Percentiles rank a stretch among this genome's conserved stretches.
These are phyloP conservation scores for Polypterus senegalus DNA, from an alignment of 2,113 vertebrate species.

Conservation along the genomic window DNA sequence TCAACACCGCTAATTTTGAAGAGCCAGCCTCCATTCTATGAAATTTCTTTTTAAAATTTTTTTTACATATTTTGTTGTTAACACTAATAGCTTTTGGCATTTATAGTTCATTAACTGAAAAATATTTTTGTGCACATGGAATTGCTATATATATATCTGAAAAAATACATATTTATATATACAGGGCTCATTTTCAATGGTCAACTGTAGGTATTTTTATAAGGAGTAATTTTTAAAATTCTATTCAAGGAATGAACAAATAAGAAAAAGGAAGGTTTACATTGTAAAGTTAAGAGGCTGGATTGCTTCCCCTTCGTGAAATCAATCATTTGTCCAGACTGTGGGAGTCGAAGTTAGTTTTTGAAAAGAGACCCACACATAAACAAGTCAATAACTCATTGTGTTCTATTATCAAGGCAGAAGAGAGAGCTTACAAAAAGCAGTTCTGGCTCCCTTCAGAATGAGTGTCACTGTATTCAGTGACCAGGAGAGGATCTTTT, in stretches of 20 bases:
- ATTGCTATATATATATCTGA: conserved; percentile 58
- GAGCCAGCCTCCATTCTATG: too few relatives aligned
- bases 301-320: conserved; percentile 57
- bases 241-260: conserved; percentile 63
- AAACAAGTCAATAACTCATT: conserved; percentile 86
- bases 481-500: conserved; percentile 45
- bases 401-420: conserved; percentile 61
- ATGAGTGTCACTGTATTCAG: conserved; percentile 61
- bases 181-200: conserved; percentile 62
- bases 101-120: too few relatives aligned
- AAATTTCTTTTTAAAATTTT: too few relatives aligned
- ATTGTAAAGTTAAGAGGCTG: conserved; percentile 59
- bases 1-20: too few relatives aligned
- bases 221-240: conserved; percentile 71
- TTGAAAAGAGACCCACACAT: conserved; percentile 68
- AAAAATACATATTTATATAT: conserved; percentile 77
- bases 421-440: conserved; percentile 60
- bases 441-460: conserved; percentile 51
- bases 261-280: conserved; percentile 54
- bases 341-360: conserved; percentile 65
- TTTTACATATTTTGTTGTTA: too few relatives aligned
- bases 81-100: too few relatives aligned
- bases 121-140: too few relatives aligned
- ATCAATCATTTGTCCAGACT: conserved; percentile 78
- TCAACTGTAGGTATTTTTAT: conserved; percentile 68